Evolutionary conservation across 2,888 invertebrate species (phyloP), one percentile per base, ranked within the genome.

Genomic region (Diogma glabrata): DNA sequence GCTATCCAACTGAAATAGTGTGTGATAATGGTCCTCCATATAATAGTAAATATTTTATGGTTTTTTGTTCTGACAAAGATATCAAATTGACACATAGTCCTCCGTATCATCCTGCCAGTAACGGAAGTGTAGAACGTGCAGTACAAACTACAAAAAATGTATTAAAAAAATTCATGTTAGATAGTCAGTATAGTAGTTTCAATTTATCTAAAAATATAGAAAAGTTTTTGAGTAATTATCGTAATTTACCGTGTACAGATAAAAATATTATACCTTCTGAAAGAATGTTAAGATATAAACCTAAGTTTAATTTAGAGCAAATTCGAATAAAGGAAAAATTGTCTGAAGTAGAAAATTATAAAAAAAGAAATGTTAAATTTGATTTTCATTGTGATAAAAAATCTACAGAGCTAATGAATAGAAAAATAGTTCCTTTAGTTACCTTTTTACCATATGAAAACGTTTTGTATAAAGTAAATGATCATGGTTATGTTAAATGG

Each of bases 61-160:
- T 47, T 20, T 53, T 49, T 43, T 53, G 53, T 46, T 45, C 20
- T 6, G 12, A 30, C 20, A 33, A 48, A 10, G 12, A 22, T 2
- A 28, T 53, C 19, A n/a, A 52, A 17, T 51, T 50, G 40, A 51
- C 40, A 22, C 6, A 33, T n/a, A 30, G 3, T 51, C 52, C 53
- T 4, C 51, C 52, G 23, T 53, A 53, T 10, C 51, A 50, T 43
- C 50, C 51, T 8, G 43, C 48, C n/a, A 51, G 51, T 3, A 54
- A 52, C 49, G 53, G 50, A 19, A 17, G 23, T 23, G 52, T 36
- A 8, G 53, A 55, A 49, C 51, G 53, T 28, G 47, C 12, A 12
- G 26, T 47, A 16, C 23, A 14, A 40, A 43, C 28, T 7, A 24
- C 14, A 28, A 40, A 38, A 6, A 17, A 14, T 3, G 14, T 38